Percentiles rank a stretch among this genome's conserved stretches.
phyloP scores from a whole-genome alignment of 2,888 invertebrate genomes.

The Ctena decussata region DNA sequence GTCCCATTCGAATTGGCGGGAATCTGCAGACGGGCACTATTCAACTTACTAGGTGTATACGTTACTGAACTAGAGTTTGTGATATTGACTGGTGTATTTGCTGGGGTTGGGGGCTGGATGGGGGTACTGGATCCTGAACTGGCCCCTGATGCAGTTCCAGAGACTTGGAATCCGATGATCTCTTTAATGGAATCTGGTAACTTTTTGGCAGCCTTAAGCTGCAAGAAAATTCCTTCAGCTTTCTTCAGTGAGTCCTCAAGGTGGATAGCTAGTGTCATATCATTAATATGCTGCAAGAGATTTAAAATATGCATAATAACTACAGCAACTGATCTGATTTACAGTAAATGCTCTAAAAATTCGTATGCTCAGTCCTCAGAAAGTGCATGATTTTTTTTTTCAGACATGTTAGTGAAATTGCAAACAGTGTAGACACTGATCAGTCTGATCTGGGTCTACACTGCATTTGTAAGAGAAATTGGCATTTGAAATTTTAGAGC shows the following conservation, averaged over 20 bases:
- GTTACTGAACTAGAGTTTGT: constrained; percentile 19
- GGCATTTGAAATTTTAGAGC: too few relatives aligned
- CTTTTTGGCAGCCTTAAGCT: constrained; percentile 89
- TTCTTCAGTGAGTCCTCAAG: constrained; percentile 93
- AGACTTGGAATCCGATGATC: constrained; percentile 79
- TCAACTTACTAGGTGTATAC: constrained; percentile 40
- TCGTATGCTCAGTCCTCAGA: too few relatives aligned
- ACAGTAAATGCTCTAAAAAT: too few relatives aligned
- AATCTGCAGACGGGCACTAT: constrained; percentile 66
- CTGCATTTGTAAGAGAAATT: too few relatives aligned
- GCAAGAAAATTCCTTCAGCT: constrained; percentile 97
- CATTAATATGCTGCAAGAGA: constrained; percentile 95
- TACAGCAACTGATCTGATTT: too few relatives aligned
- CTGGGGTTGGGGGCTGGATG: constrained; percentile 52
- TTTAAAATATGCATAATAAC: too few relatives aligned
- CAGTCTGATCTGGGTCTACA: too few relatives aligned
- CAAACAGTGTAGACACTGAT: too few relatives aligned
- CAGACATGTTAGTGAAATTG: too few relatives aligned
- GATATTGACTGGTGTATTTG: constrained; percentile 48
- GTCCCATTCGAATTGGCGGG: constrained; percentile 62
- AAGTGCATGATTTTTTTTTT: too few relatives aligned
- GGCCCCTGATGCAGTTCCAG: constrained; percentile 63
- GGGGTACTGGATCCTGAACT: constrained; percentile 72
- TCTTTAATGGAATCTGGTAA: constrained; percentile 81
- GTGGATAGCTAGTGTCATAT: constrained; percentile 95